Evolutionary conservation across 2,888 invertebrate species (phyloP), one percentile per base, ranked within the genome.

Genomic region (Teinopalpus imperialis): DNA sequence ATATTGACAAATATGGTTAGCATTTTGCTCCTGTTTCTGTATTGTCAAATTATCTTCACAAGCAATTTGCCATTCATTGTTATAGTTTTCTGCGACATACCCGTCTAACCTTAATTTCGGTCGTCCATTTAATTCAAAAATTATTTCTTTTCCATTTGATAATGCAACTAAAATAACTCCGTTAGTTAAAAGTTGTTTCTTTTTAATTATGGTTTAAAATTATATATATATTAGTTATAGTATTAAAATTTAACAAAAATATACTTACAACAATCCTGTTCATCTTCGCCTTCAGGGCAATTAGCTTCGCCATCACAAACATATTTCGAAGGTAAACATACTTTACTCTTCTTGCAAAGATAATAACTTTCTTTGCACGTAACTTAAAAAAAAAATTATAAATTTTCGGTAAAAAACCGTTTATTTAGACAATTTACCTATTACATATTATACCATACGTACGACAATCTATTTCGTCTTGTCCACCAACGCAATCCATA

Each of bases 391-490:
- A 69, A 49, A 35, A 16, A 20, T 20, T 32, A 6, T 16, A 13
- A 8, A 13, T n/a, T n/a, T n/a, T n/a, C n/a, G n/a, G n/a, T n/a
- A n/a, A n/a, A n/a, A n/a, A n/a, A n/a, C n/a, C n/a, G n/a, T n/a
- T n/a, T n/a, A n/a, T n/a, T n/a, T n/a, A n/a, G n/a, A n/a, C n/a
- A n/a, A n/a, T n/a, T n/a, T n/a, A n/a, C n/a, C n/a, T n/a, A n/a
- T n/a, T n/a, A n/a, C n/a, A n/a, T n/a, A n/a, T n/a, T n/a, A n/a
- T 32, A 39, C n/a, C 29, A 40, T 52, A 78, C 90, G 89, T 86
- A 94, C 94, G 88, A 67, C 96, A 96, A 60, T 92, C 80, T 18
- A 80, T 66, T 81, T 96, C 96, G 68, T 96, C 96, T 7, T 92
- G 91, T n/a, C 89, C 79, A 81, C 95, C 95, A 27, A 81, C 79